Base-by-base conservation (phyloP, 2,888 invertebrate species). In the Nomada ferruginata region DNA sequence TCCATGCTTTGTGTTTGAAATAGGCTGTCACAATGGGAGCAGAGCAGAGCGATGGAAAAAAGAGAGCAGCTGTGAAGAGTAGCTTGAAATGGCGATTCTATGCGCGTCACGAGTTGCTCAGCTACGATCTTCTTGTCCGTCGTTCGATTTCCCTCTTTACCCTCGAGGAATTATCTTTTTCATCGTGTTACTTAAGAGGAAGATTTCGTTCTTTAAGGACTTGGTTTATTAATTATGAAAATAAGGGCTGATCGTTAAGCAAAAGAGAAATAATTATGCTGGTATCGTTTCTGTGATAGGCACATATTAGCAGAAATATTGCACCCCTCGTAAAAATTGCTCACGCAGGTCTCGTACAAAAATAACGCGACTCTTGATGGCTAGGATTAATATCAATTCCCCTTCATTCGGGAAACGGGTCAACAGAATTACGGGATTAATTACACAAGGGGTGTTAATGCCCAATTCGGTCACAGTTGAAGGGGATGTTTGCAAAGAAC, bases 391-490 rank as follows among this genome's bases (percentile, higher is more conserved):
- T 72, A 64, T 82, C n/a, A 70, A 79, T 79, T 61, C 76, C 55
- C 44, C 52, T 50, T 66, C 55, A 50, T 64, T 59, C 20, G 29
- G 59, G 74, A 60, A 83, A 87, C 86, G 90, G 91, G 90, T 91
- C 91, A 90, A 89, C 89, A 84, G 91, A 92, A 91, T 93, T 91
- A 92, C 85, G 84, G 93, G 93, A 93, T 93, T 93, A 93, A 93
- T 93, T 92, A 93, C 90, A 88, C 85, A 89, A 87, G 91, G 92
- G 93, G 93, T 88, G 93, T 90, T 93, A 91, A 93, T 92, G 90
- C 91, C 87, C 90, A 85, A 92, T 91, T 93, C 90, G 90, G 88
- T 85, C 87, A 88, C 84, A 63, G 85, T 57, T 80, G 89, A 91
- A 89, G 90, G 90, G 91, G 90, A 88, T 86, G 83, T 85, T 88